Percentiles rank a stretch among this genome's conserved stretches.
Evolutionary conservation across 2,113 vertebrate genomes (phyloP).

Genomic region (Bombycilla garrulus): DNA sequence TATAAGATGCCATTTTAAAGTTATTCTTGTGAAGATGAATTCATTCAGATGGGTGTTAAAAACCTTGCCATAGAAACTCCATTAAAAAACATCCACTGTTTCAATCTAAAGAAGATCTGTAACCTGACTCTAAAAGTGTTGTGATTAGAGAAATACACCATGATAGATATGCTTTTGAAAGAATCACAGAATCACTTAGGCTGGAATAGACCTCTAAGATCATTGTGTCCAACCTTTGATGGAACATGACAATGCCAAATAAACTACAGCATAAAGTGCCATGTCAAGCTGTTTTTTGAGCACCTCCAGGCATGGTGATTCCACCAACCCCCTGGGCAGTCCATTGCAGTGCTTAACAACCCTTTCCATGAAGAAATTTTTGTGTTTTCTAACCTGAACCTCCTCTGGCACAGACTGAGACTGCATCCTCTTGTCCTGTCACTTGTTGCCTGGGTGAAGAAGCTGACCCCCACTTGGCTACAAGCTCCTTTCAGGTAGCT

Average conservation of each 20-base stretch:
- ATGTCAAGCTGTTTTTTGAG: background rate
- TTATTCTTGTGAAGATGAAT: constrained; percentile 11
- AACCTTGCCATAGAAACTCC: constrained; percentile 11
- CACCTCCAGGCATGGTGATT: background rate
- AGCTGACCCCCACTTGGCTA: background rate
- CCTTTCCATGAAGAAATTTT: background rate
- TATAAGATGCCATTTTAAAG: constrained; percentile 18
- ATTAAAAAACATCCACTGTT: constrained; percentile 7
- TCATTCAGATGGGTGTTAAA: constrained; percentile 2
- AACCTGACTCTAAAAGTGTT: background rate
- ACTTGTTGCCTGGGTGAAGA: background rate
- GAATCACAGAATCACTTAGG: background rate
- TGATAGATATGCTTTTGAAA: background rate
- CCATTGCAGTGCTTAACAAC: background rate
- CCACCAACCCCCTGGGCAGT: background rate
- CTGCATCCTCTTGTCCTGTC: background rate
- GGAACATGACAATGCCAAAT: background rate
- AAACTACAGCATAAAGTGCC: background rate
- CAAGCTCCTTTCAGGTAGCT: background rate
- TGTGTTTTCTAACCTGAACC: background rate
- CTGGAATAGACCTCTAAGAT: background rate
- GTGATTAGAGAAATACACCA: background rate
- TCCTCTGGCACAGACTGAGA: background rate
- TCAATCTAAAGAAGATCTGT: background rate
- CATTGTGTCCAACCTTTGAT: background rate